A percentile compares a stretch with the other conserved stretches of the same genome.
These are phyloP conservation scores for Matsumyia berberina DNA, from an alignment of 2,888 invertebrate genomes.

Conservation along the genomic window DNA sequence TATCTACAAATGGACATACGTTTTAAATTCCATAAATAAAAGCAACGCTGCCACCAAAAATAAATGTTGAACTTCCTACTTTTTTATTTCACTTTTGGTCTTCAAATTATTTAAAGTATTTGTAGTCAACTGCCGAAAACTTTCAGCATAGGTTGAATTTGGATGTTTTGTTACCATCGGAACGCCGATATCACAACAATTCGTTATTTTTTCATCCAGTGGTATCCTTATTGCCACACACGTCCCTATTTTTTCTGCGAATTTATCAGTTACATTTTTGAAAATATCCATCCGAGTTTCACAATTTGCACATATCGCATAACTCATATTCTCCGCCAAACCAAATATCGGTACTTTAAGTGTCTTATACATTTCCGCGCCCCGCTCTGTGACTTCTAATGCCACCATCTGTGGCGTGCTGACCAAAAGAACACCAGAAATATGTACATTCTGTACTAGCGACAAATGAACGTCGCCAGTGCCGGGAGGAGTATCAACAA, in stretches of 20 bases:
- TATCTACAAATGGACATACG: no score
- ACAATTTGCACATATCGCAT: slow-evolving; percentile 91
- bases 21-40: no score
- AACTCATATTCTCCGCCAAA: slow-evolving; percentile 96
- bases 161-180: slow-evolving; percentile 81
- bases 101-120: slow-evolving; percentile 73
- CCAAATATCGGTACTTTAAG: slow-evolving; percentile 93
- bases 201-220: slow-evolving; percentile 81
- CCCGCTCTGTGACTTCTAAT: slow-evolving; percentile 92
- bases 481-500: slow-evolving; percentile 98
- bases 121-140: slow-evolving; percentile 78
- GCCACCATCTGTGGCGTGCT: slow-evolving; percentile 97
- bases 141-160: slow-evolving; percentile 80
- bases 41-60: neutral
- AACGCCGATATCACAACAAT: slow-evolving; percentile 82
- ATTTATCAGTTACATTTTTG: slow-evolving; percentile 87
- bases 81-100: slow-evolving; percentile 23
- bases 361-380: slow-evolving; percentile 94
- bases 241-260: slow-evolving; percentile 88
- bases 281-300: slow-evolving; percentile 90
- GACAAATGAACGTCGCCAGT: slow-evolving; percentile 98
- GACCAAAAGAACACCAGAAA: slow-evolving; percentile 94
- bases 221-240: slow-evolving; percentile 87
- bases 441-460: slow-evolving; percentile 93
- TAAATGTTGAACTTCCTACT: no score